phyloP scores from a whole-genome alignment of 1,140 invertebrate genomes.

The Pseudomyrmex pallidus region DNA sequence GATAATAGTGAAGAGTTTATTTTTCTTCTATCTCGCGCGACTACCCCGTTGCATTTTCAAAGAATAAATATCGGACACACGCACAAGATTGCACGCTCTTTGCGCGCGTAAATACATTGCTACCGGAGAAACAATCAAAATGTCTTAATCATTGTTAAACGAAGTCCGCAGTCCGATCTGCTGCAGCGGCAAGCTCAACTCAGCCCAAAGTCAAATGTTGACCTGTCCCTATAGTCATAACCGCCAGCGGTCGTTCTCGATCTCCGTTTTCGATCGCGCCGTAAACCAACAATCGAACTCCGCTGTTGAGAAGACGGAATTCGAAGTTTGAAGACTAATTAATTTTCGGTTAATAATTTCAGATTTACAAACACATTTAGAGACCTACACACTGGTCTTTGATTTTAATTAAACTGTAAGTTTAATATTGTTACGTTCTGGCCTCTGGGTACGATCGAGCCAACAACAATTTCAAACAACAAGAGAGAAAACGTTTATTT shows the following conservation, averaged over 20 bases:
- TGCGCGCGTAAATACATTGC: slow-evolving; percentile 1
- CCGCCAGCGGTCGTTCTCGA: slow-evolving; percentile 15
- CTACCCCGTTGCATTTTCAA: not conserved
- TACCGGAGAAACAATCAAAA: slow-evolving; percentile 38
- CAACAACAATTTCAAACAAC: too few relatives aligned
- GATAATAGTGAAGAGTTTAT: not conserved
- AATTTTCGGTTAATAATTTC: slow-evolving; percentile 33
- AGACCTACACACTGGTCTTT: not conserved
- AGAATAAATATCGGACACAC: not conserved
- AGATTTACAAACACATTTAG: not conserved
- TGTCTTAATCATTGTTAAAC: slow-evolving; percentile 58
- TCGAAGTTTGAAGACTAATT: slow-evolving; percentile 37
- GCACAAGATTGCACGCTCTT: not conserved
- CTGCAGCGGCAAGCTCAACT: slow-evolving; percentile 18
- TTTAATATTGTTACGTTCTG: not conserved
- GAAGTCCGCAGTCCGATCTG: slow-evolving; percentile 62
- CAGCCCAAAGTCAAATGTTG: slow-evolving; percentile 75
- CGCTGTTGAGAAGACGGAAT: slow-evolving; percentile 79
- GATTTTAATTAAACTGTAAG: not conserved
- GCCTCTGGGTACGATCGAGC: too few relatives aligned
- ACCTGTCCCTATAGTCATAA: slow-evolving; percentile 27
- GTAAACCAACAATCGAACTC: slow-evolving; percentile 93
- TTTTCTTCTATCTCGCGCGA: not conserved
- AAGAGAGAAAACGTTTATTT: too few relatives aligned
- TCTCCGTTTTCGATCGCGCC: slow-evolving; percentile 68